phyloP scores from a whole-genome alignment of 2,888 invertebrate species.

The Dysmachus trigonus region DNA sequence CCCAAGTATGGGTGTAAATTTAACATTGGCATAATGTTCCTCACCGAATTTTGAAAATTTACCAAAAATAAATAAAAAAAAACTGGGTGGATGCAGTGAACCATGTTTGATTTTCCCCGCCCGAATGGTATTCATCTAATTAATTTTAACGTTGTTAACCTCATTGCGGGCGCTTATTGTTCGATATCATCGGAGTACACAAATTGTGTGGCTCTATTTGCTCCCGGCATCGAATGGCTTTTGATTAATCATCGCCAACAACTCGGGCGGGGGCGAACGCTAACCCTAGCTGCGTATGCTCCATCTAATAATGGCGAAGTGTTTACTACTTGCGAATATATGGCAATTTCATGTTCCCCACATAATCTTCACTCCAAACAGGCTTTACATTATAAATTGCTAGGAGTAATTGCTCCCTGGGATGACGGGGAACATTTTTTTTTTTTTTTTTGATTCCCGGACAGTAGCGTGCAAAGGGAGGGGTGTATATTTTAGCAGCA shows the following conservation, averaged over 20 bases:
- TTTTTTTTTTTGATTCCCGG: neutral
- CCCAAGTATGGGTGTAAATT: neutral
- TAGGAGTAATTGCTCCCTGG: neutral
- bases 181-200: neutral
- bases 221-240: neutral
- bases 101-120: neutral
- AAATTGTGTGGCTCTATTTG: neutral
- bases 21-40: neutral
- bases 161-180: neutral
- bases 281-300: neutral
- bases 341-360: constrained; percentile 14
- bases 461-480: neutral
- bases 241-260: neutral
- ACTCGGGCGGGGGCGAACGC: neutral
- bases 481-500: neutral
- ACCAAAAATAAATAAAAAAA: neutral
- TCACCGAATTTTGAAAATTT: neutral
- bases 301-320: neutral
- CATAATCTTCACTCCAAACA: constrained; percentile 15
- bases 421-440: neutral
- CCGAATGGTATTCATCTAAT: neutral
- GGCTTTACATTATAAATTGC: constrained; percentile 3
- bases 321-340: constrained; percentile 4
- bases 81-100: neutral
- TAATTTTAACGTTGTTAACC: neutral